Evolutionary conservation across 1,140 invertebrate species (phyloP).

Genomic region (Trichonephila clavata): DNA sequence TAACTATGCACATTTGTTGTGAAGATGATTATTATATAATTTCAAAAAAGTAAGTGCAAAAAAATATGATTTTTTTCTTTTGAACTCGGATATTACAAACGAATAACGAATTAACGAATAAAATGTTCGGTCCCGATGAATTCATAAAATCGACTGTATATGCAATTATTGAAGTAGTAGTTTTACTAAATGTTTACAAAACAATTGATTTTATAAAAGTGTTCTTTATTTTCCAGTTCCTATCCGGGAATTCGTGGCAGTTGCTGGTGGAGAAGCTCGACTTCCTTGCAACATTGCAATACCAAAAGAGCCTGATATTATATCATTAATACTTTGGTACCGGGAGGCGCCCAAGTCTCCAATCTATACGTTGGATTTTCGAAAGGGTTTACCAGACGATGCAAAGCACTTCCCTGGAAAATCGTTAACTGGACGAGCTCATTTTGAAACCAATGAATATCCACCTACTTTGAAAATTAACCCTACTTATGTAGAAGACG

Average conservation of each 20-base stretch:
- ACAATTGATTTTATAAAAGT: background rate
- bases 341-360: slow-evolving; percentile 84
- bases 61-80: too few species aligned
- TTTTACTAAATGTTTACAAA: too few species aligned
- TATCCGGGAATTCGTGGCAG: slow-evolving; percentile 82
- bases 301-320: slow-evolving; percentile 86
- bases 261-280: slow-evolving; percentile 87
- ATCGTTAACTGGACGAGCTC: slow-evolving; percentile 56
- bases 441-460: slow-evolving; percentile 68
- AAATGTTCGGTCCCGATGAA: too few species aligned
- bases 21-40: too few species aligned
- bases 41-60: too few species aligned
- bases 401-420: slow-evolving; percentile 77
- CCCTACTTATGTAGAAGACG: slow-evolving; percentile 89
- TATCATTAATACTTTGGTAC: slow-evolving; percentile 92
- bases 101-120: too few species aligned
- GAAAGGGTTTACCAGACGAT: slow-evolving; percentile 63
- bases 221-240: slow-evolving; percentile 50
- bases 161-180: too few species aligned
- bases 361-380: slow-evolving; percentile 77
- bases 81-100: too few species aligned
- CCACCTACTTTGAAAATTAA: slow-evolving; percentile 85
- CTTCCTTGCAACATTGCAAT: slow-evolving; percentile 86
- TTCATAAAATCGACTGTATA: too few species aligned
- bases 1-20: too few species aligned